phyloP scores from a whole-genome alignment of 2,797 vertebrate genomes.

The Hipposideros larvatus region DNA sequence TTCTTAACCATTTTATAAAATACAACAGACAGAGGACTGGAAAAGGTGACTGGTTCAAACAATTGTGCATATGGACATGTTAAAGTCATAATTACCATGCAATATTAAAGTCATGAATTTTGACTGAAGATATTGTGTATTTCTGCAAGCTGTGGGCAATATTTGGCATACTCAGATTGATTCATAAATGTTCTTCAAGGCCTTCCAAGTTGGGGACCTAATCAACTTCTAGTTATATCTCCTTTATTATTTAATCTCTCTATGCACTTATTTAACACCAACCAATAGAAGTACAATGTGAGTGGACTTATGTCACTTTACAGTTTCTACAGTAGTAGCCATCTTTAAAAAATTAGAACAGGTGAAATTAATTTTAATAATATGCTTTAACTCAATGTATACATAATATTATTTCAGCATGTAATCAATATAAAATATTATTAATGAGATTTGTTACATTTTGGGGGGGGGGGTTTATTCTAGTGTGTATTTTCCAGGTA shows the following conservation, averaged over 20 bases:
- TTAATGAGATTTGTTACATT: background rate
- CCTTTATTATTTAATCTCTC: background rate
- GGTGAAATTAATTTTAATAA: slow-evolving; percentile 39
- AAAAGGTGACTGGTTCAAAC: background rate
- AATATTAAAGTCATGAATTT: background rate
- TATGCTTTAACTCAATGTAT: background rate
- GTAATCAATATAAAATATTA: slow-evolving; percentile 2
- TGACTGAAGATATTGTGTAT: background rate
- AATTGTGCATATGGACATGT: background rate
- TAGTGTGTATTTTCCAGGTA: background rate
- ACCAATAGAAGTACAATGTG: slow-evolving; percentile 22
- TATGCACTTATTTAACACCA: background rate
- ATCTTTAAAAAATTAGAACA: slow-evolving; percentile 33
- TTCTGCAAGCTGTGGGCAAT: background rate
- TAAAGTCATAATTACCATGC: background rate
- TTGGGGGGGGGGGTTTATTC: background rate
- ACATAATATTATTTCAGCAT: slow-evolving; percentile 52
- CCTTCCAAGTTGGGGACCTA: slow-evolving; percentile 6
- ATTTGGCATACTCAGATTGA: background rate
- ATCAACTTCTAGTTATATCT: background rate
- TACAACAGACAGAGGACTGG: background rate
- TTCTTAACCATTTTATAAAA: slow-evolving; percentile 2
- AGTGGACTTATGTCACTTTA: background rate
- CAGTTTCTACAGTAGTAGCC: slow-evolving; percentile 16
- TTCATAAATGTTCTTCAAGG: background rate